Conservation (phyloP, 1,140 invertebrate genomes). For the Onthophagus taurus region DNA sequence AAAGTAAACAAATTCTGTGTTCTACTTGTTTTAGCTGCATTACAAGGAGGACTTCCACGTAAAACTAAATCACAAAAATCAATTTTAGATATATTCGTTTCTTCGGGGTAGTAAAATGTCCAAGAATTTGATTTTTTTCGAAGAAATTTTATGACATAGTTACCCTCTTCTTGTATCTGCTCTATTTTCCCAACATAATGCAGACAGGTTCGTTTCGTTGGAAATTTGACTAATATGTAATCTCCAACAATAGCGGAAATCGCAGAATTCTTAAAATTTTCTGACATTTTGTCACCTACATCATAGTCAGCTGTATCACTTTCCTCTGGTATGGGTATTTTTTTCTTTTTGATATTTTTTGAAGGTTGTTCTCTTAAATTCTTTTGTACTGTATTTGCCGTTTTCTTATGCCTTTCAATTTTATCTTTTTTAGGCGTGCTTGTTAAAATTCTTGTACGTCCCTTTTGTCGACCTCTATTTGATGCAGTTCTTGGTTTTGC, state of each 20-base stretch:
- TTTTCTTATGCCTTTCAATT: conserved; percentile 6
- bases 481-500: conserved; percentile 10
- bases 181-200: no score
- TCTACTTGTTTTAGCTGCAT: background rate
- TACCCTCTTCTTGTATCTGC: no score
- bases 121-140: no score
- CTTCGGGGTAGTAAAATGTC: background rate
- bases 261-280: background rate
- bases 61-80: conserved; percentile 3
- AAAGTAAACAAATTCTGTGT: conserved; percentile 1
- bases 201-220: background rate
- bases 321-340: background rate
- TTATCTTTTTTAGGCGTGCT: conserved; percentile 15
- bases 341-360: background rate
- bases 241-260: background rate
- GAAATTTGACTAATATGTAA: conserved; percentile 24
- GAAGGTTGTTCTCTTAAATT: conserved; percentile 25
- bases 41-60: background rate
- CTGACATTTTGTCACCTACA: background rate
- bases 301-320: background rate
- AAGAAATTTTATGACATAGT: no score
- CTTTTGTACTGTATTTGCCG: conserved; percentile 8
- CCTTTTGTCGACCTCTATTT: conserved; percentile 12
- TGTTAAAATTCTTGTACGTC: conserved; percentile 15
- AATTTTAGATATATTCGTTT: background rate